Percentiles rank a stretch among this genome's conserved stretches.
Conservation (phyloP, 2,888 invertebrate species). For the Ariolimax columbianus region DNA sequence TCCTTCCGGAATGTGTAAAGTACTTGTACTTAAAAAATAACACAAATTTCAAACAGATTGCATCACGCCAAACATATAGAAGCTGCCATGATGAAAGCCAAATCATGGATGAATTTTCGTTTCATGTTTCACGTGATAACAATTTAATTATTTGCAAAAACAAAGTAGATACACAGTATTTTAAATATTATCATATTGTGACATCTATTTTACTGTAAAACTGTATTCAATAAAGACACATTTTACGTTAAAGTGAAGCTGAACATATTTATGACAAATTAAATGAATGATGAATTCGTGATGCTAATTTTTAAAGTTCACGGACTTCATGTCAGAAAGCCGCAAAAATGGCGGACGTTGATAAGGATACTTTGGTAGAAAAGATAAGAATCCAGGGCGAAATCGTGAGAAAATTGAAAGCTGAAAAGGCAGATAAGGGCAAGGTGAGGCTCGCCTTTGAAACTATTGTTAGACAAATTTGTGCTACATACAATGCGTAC, state of each 20-base stretch:
- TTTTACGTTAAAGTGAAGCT: neutral
- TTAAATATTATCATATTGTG: neutral
- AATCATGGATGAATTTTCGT: neutral
- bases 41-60: constrained; percentile 14
- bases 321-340: neutral
- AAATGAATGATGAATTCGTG: neutral
- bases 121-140: too few relatives aligned
- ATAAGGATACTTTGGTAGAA: constrained; percentile 60
- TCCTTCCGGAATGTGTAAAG: neutral
- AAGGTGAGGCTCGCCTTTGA: constrained; percentile 59
- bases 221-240: neutral
- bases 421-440: constrained; percentile 68
- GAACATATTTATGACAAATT: neutral
- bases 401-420: constrained; percentile 67
- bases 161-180: neutral
- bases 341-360: constrained; percentile 52
- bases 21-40: neutral
- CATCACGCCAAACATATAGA: constrained; percentile 21
- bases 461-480: too few relatives aligned
- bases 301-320: neutral
- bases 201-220: neutral
- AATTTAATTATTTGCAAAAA: neutral
- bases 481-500: too few relatives aligned
- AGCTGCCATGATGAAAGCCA: constrained; percentile 18
- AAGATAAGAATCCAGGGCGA: constrained; percentile 70